These are phyloP conservation scores for Heteromormyrus szaboi DNA, from an alignment of 2,797 vertebrate species.

Conservation along the genomic window DNA sequence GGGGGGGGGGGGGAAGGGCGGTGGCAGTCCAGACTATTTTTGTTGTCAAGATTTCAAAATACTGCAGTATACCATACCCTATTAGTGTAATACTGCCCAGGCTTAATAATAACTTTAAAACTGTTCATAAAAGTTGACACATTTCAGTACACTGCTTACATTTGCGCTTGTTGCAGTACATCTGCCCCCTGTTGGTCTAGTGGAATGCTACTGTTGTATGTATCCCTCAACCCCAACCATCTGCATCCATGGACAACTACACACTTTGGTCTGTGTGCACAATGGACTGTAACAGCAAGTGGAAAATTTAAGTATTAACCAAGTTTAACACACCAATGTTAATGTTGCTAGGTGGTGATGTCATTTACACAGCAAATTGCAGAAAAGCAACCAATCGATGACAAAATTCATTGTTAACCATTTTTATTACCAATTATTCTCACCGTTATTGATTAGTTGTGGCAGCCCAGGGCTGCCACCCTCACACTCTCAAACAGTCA, in stretches of 20 bases:
- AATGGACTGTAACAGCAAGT: not conserved
- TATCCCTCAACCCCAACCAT: not conserved
- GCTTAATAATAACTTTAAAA: not conserved
- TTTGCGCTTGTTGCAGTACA: not conserved
- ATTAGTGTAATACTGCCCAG: not conserved
- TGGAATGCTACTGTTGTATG: not conserved
- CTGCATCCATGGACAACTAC: not conserved
- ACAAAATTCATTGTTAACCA: not conserved
- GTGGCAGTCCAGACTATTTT: not conserved
- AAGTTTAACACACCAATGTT: not conserved
- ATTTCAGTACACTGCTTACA: not conserved
- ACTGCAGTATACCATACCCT: not conserved
- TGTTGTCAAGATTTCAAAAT: not conserved
- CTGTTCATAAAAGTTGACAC: not conserved
- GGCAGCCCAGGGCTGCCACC: not conserved
- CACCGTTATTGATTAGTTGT: not conserved
- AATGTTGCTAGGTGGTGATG: not conserved
- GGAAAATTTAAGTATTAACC: not conserved
- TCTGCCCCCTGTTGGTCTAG: not conserved
- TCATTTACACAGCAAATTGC: not conserved
- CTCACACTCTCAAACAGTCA: not conserved
- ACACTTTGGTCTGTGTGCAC: not conserved
- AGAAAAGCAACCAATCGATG: not conserved
- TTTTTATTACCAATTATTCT: not conserved
- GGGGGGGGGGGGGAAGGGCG: too few relatives aligned